Base-by-base conservation (phyloP, 2,113 vertebrate species). In the Eulemur rufifrons region DNA sequence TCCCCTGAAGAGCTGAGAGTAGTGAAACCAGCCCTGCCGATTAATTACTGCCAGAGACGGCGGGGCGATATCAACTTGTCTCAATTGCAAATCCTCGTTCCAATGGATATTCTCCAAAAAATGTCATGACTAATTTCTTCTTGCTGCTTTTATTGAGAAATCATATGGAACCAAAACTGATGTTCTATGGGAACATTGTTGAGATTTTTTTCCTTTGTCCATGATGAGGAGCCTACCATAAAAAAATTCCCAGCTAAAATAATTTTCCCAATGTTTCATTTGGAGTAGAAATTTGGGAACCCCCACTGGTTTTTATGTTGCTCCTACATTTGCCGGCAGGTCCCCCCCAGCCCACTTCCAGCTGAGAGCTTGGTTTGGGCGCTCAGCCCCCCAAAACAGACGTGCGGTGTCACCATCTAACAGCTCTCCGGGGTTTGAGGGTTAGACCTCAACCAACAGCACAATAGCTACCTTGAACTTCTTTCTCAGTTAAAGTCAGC, bases 341-440 rank as follows among this genome's bases (percentile, higher is more conserved):
- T 18, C 9, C 42, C n/a, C 32, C 7, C 9, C 25, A 1, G 34
- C 18, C 15, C 3, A 34, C 15, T 64, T 69, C 29, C 37, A 37
- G 34, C 7, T 14, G n/a, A 42, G 21, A 39, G 20, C 39, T 37
- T 42, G 54, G 29, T 20, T 34, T 27, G 59, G 47, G 32, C 3
- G 4, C 78, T 81, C 59, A 25, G 25, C 4, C 3, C 5, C 69
- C 45, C 21, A 10, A 21, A 82, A 34, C 0, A 29, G 74, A 86
- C 6, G 1, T 3, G 1, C 52, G 15, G 1, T 0, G 6, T 66
- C 45, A 8, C 23, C 18, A 2, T 12, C 13, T 20, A 32, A 15
- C 3, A 10, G 1, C 13, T n/a, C 23, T 68, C 73, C 0, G 21
- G 9, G 47, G 8, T 17, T 5, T 4, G 1, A 10, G 2, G 18